These are phyloP conservation scores for Argentina silus DNA, from an alignment of 2,797 vertebrate genomes.

Conservation along the genomic window DNA sequence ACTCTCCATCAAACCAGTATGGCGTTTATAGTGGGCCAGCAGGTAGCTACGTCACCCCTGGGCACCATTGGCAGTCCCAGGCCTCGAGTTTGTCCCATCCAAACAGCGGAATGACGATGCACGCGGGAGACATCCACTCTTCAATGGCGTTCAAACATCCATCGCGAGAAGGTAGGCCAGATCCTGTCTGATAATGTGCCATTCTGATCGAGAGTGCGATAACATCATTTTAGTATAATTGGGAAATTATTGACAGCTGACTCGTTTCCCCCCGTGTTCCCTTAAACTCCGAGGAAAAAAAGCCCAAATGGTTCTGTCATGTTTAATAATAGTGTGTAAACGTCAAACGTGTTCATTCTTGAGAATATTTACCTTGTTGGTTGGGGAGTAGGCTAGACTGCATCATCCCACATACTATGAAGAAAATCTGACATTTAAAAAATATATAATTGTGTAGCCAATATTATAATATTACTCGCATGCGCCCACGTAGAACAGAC, in stretches of 20 bases:
- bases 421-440: not conserved
- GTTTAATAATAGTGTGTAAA: not conserved
- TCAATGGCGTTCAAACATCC: constrained; percentile 90
- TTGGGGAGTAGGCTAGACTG: no score
- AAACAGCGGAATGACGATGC: constrained; percentile 82
- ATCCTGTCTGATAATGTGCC: constrained; percentile 7
- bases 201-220: constrained; percentile 10
- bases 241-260: constrained; percentile 20
- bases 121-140: constrained; percentile 86
- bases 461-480: not conserved
- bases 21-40: constrained; percentile 88
- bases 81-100: constrained; percentile 82
- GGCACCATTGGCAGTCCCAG: constrained; percentile 92
- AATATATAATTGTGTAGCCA: no score
- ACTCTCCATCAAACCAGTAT: constrained; percentile 90
- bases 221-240: constrained; percentile 12
- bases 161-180: constrained; percentile 86
- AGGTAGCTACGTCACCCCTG: constrained; percentile 86
- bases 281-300: not conserved
- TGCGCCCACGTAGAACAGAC: no score
- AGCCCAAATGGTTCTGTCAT: not conserved
- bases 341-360: no score
- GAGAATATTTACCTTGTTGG: no score
- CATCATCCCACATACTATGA: not conserved
- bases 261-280: not conserved